Evolutionary conservation across 2,797 vertebrate species (phyloP).

Genomic region (Paedocypris micromegethes): DNA sequence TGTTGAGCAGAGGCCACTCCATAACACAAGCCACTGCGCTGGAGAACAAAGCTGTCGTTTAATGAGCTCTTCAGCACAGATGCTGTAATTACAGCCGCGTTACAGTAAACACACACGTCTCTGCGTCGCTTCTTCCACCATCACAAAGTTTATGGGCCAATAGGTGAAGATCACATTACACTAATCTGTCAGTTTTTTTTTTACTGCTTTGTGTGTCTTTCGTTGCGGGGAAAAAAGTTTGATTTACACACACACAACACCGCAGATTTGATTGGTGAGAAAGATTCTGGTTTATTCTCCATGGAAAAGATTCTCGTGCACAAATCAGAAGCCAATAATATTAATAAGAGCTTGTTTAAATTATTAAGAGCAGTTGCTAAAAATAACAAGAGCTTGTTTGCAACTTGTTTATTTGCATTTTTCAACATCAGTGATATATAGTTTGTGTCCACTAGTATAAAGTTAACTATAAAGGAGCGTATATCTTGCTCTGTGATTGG

Average conservation of each 20-base stretch:
- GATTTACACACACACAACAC: not conserved
- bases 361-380: too few species aligned
- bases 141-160: not conserved
- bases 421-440: too few species aligned
- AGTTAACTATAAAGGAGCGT: too few species aligned
- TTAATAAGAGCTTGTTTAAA: too few species aligned
- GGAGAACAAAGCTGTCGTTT: conserved; percentile 46
- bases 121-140: conserved; percentile 1
- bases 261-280: not conserved
- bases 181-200: conserved; percentile 8
- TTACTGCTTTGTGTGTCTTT: conserved; percentile 11
- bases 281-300: too few species aligned
- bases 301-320: too few species aligned
- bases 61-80: conserved; percentile 47
- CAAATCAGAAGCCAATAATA: too few species aligned
- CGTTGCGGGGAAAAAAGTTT: too few species aligned
- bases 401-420: too few species aligned
- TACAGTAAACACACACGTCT: conserved; percentile 23
- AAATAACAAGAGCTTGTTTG: too few species aligned
- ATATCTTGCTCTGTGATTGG: too few species aligned
- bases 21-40: conserved; percentile 11
- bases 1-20: conserved; percentile 6
- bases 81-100: conserved; percentile 54
- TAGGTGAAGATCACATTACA: conserved; percentile 13
- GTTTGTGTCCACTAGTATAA: too few species aligned